Conservation (phyloP, 1,140 invertebrate genomes). For the Lepidotrigona ventralis region DNA sequence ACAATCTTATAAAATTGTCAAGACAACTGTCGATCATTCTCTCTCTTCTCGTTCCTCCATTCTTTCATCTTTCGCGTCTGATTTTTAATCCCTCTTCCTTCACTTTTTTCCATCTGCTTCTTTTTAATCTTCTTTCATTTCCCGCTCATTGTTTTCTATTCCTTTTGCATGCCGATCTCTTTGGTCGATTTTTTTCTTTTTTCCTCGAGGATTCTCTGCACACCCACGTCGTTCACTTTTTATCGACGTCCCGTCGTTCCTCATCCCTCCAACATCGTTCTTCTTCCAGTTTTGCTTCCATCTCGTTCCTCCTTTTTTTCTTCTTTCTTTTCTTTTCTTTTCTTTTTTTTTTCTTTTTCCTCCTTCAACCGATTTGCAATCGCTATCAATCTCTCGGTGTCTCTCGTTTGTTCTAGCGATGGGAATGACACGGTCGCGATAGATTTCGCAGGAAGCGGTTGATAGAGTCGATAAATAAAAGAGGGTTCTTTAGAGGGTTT, state of each 20-base stretch:
- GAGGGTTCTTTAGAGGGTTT: neutral
- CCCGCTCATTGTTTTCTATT: neutral
- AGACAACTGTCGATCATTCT: too few species aligned
- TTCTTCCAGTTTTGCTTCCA: neutral
- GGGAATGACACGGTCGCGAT: neutral
- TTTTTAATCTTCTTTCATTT: neutral
- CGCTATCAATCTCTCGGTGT: slow-evolving; percentile 28
- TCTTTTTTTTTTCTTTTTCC: neutral
- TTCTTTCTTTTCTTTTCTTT: neutral
- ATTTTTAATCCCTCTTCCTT: neutral
- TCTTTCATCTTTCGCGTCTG: neutral
- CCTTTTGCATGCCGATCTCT: neutral
- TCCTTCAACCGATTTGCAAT: neutral
- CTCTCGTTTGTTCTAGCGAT: neutral
- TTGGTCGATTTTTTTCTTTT: neutral
- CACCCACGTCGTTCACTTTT: slow-evolving; percentile 19
- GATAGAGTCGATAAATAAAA: slow-evolving; percentile 18
- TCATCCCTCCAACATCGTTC: neutral
- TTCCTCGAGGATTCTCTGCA: neutral
- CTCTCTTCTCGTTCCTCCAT: neutral
- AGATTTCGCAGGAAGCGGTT: neutral
- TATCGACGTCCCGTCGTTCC: neutral
- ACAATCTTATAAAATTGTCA: too few species aligned
- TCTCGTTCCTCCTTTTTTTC: neutral
- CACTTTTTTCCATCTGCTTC: neutral